Evolutionary conservation across 2,113 vertebrate genomes (phyloP), one percentile per base, ranked within the genome.

Genomic region (Synchiropus splendidus): DNA sequence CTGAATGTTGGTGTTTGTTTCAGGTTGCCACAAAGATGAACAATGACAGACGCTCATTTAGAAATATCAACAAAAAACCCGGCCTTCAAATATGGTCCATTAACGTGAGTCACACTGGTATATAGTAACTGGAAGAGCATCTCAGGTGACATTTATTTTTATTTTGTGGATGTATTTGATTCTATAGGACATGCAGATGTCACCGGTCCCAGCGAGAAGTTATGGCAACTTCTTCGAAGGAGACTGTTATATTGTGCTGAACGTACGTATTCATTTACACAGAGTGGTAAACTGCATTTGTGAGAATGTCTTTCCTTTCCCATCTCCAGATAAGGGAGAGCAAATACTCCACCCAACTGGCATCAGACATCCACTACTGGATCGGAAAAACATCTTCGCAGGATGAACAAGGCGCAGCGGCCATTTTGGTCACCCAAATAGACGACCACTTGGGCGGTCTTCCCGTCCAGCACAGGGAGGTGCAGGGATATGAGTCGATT

Each of bases 81-180:
- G 90, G 86, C 11, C 80, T 97, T 58, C 90, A 96, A 64, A 86
- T 96, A 74, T 97, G 94, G 93, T 81, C 86, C 72, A 86, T 93
- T 61, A 89, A 90, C 75, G 93, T 97, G 80, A 89, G 82, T 73
- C 53, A 41, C 11, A n/a, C 3, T 27, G 21, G 8, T 27, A 8
- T 27, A 27, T 27, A 27, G 21, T 27, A n/a, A 4, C 21, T 27
- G 21, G 4, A n/a, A n/a, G 21, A 27, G 4, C 4, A 27, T 27
- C 8, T 5, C 21, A 27, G 21, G 4, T 27, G 21, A 27, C 21
- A 27, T 5, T 27, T 27, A 27, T 8, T 8, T 27, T 27, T 27
- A 27, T 27, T 27, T 5, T 27, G 21, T 27, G 8, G 8, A 5
- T 27, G 37, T 35, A 12, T 72, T 13, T 61, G 6, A 32, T 4